Evolutionary conservation across 1,140 invertebrate genomes (phyloP), one percentile per base, ranked within the genome.

Genomic region (Liolophura sinensis): DNA sequence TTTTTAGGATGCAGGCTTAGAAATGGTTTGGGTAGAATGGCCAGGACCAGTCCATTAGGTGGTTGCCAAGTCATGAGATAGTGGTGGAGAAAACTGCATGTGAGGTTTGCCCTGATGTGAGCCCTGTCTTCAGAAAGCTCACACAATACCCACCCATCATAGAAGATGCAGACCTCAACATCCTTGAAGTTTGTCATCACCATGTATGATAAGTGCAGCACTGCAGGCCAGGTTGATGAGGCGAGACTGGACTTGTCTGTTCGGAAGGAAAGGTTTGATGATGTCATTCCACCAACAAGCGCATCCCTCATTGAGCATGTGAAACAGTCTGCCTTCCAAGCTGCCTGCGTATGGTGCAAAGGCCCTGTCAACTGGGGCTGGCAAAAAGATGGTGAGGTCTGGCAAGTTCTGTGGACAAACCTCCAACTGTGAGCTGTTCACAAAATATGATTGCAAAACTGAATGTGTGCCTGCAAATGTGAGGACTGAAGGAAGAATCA

Each of bases 201-300:
- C 18, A n/a, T 1, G 1, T 46, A 60, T 46, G 59, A 60, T 1
- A 60, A 50, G 24, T 40, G 18, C 55, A 60, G 59, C 1, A 31
- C 15, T 27, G 40, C 49, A 46, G 24, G 14, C 15, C 14, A 1
- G 60, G 22, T 66, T 27, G 27, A 66, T 24, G 24, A 60, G 0
- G 57, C 48, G 54, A 60, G 57, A 60, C 48, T 60, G 3, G 59
- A 60, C 16, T 16, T 27, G 22, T 60, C 31, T 60, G 59, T 46
- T 46, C 22, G 31, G 48, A 70, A 68, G 57, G 51, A 70, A 25
- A 67, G 51, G 20, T 14, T 68, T 18, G 69, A 73, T 49, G 58
- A 76, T 18, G 9, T 47, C 40, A 66, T 71, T 55, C 68, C 66
- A 57, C 73, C 67, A 64, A 67, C 65, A 11, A 12, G 49, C 15